A percentile compares a stretch with the other conserved stretches of the same genome.
phyloP scores from a whole-genome alignment of 2,113 vertebrate genomes.

The Ciconia stormi region DNA sequence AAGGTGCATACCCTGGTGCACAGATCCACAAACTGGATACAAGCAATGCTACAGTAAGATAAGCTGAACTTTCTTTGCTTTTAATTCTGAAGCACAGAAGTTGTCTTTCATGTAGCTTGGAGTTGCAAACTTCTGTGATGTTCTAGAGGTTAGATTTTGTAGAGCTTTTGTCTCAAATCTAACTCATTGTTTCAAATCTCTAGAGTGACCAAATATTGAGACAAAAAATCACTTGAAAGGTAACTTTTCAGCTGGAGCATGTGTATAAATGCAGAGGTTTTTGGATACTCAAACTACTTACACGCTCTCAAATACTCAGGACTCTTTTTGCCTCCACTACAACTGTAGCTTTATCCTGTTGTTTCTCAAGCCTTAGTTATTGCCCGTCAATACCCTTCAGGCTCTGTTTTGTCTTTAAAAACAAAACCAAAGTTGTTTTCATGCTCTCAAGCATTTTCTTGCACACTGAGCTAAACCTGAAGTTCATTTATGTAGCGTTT shows the following conservation, averaged over 20 bases:
- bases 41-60: not conserved
- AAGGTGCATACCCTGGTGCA: not conserved
- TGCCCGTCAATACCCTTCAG: not conserved
- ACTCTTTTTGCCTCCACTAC: not conserved
- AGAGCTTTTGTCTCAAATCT: not conserved
- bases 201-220: slow-evolving; percentile 9
- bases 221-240: not conserved
- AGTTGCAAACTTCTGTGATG: not conserved
- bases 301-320: slow-evolving; percentile 15
- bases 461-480: not conserved
- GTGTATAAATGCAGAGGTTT: not conserved
- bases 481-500: not conserved
- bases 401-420: not conserved
- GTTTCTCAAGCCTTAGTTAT: not conserved
- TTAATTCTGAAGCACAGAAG: not conserved
- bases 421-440: slow-evolving; percentile 45
- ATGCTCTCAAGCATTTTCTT: not conserved
- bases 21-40: not conserved
- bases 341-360: slow-evolving; percentile 22
- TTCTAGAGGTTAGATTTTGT: not conserved
- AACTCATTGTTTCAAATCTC: not conserved
- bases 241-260: not conserved
- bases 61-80: not conserved
- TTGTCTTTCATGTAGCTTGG: not conserved
- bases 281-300: not conserved